Percentiles rank a stretch among this genome's conserved stretches.
Conservation (phyloP, 2,113 vertebrate genomes). For the Neotoma lepida region DNA sequence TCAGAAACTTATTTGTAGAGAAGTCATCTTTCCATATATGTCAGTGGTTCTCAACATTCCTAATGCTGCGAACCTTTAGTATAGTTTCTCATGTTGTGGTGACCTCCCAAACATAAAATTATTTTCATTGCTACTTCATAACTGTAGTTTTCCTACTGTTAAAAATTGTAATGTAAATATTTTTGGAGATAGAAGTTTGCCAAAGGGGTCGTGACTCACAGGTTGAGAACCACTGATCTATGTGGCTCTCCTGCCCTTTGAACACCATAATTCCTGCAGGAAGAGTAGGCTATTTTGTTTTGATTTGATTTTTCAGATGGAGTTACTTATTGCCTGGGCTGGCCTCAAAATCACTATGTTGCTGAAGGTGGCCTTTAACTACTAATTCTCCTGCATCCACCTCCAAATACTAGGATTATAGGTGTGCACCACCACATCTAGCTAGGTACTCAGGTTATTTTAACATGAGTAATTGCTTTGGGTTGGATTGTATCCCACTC, state of each 20-base stretch:
- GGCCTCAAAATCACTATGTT: not conserved
- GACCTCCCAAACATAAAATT: not conserved
- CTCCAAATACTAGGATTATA: not conserved
- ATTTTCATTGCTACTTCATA: not conserved
- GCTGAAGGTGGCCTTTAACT: not conserved
- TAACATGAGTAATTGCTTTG: constrained; percentile 10
- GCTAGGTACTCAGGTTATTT: constrained; percentile 53
- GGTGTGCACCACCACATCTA: not conserved
- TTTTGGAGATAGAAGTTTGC: not conserved
- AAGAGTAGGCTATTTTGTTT: not conserved
- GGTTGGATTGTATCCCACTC: not conserved
- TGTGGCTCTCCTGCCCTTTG: not conserved
- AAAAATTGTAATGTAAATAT: not conserved
- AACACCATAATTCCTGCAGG: not conserved
- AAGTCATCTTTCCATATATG: not conserved
- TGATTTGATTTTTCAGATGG: not conserved
- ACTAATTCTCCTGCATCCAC: not conserved
- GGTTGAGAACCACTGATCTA: not conserved
- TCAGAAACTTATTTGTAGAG: not conserved
- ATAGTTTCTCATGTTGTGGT: not conserved
- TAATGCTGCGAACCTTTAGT: not conserved
- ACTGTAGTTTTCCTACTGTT: not conserved
- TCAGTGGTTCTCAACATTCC: not conserved
- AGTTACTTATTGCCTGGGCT: not conserved
- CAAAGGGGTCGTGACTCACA: too few species aligned